Conservation (phyloP, 2,113 vertebrate species). For the Elephas maximus region DNA sequence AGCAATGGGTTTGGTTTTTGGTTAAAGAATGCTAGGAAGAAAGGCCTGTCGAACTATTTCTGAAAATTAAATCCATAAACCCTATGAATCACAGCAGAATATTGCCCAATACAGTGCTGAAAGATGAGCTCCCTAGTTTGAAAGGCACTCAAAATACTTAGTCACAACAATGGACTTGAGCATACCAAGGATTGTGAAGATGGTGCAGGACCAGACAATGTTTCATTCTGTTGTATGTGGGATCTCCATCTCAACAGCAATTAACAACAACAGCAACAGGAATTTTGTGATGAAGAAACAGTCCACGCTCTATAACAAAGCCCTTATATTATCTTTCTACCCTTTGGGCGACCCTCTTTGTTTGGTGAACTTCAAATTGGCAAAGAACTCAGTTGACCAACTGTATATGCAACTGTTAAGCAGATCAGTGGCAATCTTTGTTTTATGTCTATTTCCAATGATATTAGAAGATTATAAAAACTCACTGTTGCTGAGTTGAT, state of each 20-base stretch:
- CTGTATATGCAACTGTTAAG: neutral
- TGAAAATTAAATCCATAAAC: neutral
- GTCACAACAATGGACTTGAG: too few species aligned
- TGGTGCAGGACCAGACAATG: too few species aligned
- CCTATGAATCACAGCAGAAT: neutral
- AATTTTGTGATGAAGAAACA: slow-evolving; percentile 40
- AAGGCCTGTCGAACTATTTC: neutral
- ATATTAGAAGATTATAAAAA: slow-evolving; percentile 47
- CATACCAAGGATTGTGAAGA: too few species aligned
- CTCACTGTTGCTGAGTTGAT: too few species aligned
- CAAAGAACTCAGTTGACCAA: slow-evolving; percentile 36
- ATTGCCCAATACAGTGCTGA: neutral
- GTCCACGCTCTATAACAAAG: neutral
- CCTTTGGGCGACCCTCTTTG: neutral
- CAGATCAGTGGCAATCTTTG: slow-evolving; percentile 1
- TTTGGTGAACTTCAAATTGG: neutral
- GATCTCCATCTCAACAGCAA: too few species aligned
- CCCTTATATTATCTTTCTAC: neutral
- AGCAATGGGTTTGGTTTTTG: too few species aligned
- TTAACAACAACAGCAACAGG: neutral
- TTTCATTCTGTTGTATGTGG: too few species aligned
- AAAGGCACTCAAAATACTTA: neutral
- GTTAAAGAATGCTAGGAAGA: neutral
- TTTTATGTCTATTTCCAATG: neutral
- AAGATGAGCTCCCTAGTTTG: neutral